Percentiles rank a stretch among this genome's conserved stretches.
Conservation (phyloP, 2,888 invertebrate species). For the Hirtodrosophila cameraria region DNA sequence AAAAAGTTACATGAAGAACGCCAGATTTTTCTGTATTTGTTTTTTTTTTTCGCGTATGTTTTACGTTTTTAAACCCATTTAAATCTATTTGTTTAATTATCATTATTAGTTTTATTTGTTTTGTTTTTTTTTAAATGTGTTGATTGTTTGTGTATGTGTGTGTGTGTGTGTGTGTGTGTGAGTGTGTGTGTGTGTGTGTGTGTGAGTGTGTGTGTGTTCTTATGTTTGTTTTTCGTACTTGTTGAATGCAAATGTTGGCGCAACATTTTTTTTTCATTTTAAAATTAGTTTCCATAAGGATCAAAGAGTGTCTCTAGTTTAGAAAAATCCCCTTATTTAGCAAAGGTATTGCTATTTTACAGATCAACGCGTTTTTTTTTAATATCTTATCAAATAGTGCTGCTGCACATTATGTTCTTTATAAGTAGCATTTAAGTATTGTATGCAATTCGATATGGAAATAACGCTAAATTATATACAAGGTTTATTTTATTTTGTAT, state of each 20-base stretch:
- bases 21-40: conserved; percentile 43
- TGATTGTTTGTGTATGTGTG: too few relatives aligned
- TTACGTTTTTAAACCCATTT: conserved; percentile 49
- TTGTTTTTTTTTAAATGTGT: too few relatives aligned
- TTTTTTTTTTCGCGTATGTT: conserved; percentile 29
- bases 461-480: conserved; percentile 73
- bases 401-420: conserved; percentile 9
- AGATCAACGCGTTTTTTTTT: conserved; percentile 28
- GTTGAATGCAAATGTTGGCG: conserved; percentile 44
- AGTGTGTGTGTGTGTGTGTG: conserved; percentile 20
- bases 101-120: conserved; percentile 57
- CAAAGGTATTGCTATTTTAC: conserved; percentile 44
- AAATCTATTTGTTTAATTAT: conserved; percentile 67
- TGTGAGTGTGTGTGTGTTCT: background rate
- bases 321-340: conserved; percentile 29
- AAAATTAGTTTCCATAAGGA: conserved; percentile 36
- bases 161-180: too few relatives aligned
- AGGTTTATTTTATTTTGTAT: conserved; percentile 50
- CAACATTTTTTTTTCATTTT: conserved; percentile 44
- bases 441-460: conserved; percentile 34
- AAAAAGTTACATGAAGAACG: conserved; percentile 59
- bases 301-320: conserved; percentile 21
- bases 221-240: conserved; percentile 1
- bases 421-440: conserved; percentile 23
- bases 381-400: conserved; percentile 5